Base-by-base conservation (phyloP, 2,113 vertebrate genomes). In the Plectropomus leopardus region DNA sequence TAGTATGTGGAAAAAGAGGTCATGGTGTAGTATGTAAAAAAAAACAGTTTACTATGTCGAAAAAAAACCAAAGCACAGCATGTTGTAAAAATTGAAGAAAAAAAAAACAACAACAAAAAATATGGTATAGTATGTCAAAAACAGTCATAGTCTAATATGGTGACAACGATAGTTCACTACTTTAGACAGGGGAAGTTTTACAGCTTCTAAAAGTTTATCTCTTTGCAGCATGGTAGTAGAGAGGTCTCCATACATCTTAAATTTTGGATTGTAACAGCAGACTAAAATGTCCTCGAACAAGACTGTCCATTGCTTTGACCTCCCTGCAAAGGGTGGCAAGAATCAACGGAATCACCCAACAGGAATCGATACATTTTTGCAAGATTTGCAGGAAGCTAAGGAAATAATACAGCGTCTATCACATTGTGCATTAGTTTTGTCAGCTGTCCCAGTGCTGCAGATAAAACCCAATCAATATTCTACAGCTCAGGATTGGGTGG, bases 401-500 rank as follows among this genome's bases (percentile, higher is more conserved):
- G 19, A 21, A 34, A 74, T 2, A n/a, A 42, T 26, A 44, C 8
- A 14, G n/a, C 40, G 57, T 63, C 57, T 47, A 50, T 59, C 21
- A n/a, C 44, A 45, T 26, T 26, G 19, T 30, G 26, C 32, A 26
- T 44, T 48, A 21, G 54, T 30, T 34, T 50, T 58, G n/a, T 42
- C 14, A 14, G 48, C 30, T 47, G 2, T 28, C 68, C 26, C 9
- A 13, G 24, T 44, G 47, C 23, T 47, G 4, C 45, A 40, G 81
- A 80, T 72, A 42, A 72, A 64, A 60, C 5, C 45, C 51, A 65
- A 82, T 87, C 57, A 79, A 80, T 50, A 83, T 83, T 69, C 61
- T 34, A n/a, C 61, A 73, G 55, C 69, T 74, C 63, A 21, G 2
- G 57, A 57, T 48, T 16, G 44, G 45, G 23, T 67, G 53, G 47